Evolutionary conservation across 2,113 vertebrate species (phyloP).

Genomic region (Pteronura brasiliensis): DNA sequence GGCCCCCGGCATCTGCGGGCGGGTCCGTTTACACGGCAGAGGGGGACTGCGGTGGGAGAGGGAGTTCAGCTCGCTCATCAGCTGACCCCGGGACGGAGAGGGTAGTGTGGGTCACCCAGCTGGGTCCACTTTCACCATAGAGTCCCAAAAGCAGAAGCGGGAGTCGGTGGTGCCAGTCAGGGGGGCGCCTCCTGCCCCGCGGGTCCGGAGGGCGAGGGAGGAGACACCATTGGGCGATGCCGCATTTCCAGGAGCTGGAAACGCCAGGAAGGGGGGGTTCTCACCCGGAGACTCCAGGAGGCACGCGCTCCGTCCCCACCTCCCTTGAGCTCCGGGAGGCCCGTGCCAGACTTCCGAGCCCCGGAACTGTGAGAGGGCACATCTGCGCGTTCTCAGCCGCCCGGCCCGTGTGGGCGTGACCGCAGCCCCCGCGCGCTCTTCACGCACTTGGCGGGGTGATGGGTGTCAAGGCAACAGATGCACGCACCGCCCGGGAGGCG

Average conservation of each 20-base stretch:
- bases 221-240: background rate
- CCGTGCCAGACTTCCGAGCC: background rate
- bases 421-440: background rate
- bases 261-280: rapidly evolving
- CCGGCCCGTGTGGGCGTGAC: rapidly evolving
- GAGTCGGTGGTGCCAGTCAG: rapidly evolving
- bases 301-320: rapidly evolving
- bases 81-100: background rate
- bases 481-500: background rate
- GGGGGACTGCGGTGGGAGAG: rapidly evolving
- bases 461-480: too few species aligned
- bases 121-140: rapidly evolving
- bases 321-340: background rate
- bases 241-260: background rate
- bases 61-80: rapidly evolving
- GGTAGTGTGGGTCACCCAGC: rapidly evolving
- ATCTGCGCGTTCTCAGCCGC: background rate
- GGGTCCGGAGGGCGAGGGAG: background rate
- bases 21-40: rapidly evolving
- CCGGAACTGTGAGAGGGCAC: rapidly evolving
- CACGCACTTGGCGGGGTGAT: rapidly evolving
- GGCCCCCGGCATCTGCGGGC: rapidly evolving
- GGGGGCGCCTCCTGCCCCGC: rapidly evolving
- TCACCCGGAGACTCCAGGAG: background rate
- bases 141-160: background rate